A percentile compares a stretch with the other conserved stretches of the same genome.
phyloP scores from a whole-genome alignment of 2,113 vertebrate genomes.

The Oxyura jamaicensis region DNA sequence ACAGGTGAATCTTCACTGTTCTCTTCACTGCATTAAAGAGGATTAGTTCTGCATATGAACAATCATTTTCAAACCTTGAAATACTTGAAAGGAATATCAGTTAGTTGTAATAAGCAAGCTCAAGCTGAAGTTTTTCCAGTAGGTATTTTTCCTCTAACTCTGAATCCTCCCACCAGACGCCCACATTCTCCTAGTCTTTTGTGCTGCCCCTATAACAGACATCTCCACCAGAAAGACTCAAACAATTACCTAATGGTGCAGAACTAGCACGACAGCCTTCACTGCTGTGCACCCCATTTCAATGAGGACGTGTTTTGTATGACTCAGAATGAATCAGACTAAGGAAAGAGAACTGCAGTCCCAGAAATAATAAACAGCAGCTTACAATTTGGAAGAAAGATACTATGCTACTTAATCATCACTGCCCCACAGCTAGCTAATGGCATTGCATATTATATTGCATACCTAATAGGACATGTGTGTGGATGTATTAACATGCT shows the following conservation, averaged over 20 bases:
- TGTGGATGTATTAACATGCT: neutral
- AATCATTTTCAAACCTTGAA: neutral
- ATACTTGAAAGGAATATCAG: conserved; percentile 19
- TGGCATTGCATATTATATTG: neutral
- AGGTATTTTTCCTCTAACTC: conserved; percentile 42
- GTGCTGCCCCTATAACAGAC: conserved; percentile 61
- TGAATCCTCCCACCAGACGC: conserved; percentile 55
- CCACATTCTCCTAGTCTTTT: conserved; percentile 46
- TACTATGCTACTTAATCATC: neutral
- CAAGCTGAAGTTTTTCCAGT: neutral
- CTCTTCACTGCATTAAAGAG: neutral
- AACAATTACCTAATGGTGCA: conserved; percentile 79
- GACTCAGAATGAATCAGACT: conserved; percentile 80
- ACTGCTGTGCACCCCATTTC: conserved; percentile 62
- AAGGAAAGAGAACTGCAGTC: conserved; percentile 50
- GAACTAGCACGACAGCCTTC: conserved; percentile 68
- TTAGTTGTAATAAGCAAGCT: conserved; percentile 6
- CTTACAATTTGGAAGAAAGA: conserved; percentile 10
- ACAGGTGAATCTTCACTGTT: neutral
- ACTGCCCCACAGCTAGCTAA: neutral
- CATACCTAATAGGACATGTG: neutral
- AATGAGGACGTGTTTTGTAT: conserved; percentile 62
- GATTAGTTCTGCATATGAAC: neutral
- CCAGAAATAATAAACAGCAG: conserved; percentile 67
- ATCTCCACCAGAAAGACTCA: conserved; percentile 71